Evolutionary conservation across 2,797 vertebrate species (phyloP).

Genomic region (Ficedula albicollis): DNA sequence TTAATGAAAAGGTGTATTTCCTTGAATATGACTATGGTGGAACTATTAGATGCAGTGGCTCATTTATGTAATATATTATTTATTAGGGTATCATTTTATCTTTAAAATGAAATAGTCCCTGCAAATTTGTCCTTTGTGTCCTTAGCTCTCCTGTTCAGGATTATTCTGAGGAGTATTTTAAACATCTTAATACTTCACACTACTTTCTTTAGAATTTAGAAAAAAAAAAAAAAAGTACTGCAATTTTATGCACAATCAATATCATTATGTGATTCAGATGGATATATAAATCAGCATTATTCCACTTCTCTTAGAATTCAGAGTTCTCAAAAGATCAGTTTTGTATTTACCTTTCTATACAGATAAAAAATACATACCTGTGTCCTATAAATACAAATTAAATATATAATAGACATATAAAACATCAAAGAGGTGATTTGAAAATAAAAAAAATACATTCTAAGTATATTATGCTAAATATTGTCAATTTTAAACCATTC

Average conservation of each 20-base stretch:
- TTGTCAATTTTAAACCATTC: neutral
- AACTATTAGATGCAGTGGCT: neutral
- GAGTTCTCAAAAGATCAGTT: neutral
- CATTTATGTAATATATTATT: neutral
- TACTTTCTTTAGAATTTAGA: neutral
- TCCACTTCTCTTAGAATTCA: neutral
- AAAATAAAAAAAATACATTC: neutral
- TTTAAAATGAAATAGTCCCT: neutral
- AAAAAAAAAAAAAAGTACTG: neutral
- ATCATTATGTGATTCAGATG: neutral
- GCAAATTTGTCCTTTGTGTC: neutral
- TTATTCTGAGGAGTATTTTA: neutral
- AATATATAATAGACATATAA: neutral
- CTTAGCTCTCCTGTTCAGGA: neutral
- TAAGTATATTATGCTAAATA: neutral
- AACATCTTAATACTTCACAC: neutral
- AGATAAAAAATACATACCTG: neutral
- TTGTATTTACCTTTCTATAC: neutral
- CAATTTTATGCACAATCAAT: neutral
- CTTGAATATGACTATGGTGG: neutral
- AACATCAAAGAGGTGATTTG: neutral
- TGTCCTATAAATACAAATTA: neutral
- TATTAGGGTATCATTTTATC: neutral
- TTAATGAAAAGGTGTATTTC: neutral
- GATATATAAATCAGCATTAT: neutral